phyloP scores from a whole-genome alignment of 2,113 vertebrate species.

The Isurus oxyrinchus region DNA sequence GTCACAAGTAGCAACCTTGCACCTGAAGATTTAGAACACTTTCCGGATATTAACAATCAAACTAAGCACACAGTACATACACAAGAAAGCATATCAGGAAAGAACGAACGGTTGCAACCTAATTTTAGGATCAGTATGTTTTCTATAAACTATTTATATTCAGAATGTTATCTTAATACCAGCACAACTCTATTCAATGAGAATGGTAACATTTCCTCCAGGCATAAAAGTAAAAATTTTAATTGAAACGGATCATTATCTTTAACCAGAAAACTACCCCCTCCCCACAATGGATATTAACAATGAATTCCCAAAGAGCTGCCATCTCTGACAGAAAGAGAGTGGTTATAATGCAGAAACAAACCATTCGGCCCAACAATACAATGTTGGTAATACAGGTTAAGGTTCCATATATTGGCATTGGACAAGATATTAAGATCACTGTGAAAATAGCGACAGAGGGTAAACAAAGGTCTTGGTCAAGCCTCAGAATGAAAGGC shows the following conservation, averaged over 20 bases:
- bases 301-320: not conserved
- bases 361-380: not conserved
- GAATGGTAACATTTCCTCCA: not conserved
- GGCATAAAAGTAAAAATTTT: not conserved
- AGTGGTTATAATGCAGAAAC: not conserved
- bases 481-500: not conserved
- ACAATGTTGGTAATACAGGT: conserved; percentile 43
- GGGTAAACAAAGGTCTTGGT: not conserved
- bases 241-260: not conserved
- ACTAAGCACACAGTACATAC: not conserved
- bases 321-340: not conserved
- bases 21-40: not conserved
- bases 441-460: not conserved
- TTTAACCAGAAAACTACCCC: not conserved
- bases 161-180: not conserved
- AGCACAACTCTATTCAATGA: not conserved
- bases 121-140: not conserved
- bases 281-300: not conserved
- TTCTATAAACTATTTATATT: not conserved
- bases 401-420: conserved; percentile 56
- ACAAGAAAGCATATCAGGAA: not conserved
- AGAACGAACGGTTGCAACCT: not conserved
- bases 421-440: not conserved
- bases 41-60: not conserved
- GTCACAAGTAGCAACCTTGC: not conserved